Base-by-base conservation (phyloP, 2,888 invertebrate genomes). In the Leucozona laternaria region DNA sequence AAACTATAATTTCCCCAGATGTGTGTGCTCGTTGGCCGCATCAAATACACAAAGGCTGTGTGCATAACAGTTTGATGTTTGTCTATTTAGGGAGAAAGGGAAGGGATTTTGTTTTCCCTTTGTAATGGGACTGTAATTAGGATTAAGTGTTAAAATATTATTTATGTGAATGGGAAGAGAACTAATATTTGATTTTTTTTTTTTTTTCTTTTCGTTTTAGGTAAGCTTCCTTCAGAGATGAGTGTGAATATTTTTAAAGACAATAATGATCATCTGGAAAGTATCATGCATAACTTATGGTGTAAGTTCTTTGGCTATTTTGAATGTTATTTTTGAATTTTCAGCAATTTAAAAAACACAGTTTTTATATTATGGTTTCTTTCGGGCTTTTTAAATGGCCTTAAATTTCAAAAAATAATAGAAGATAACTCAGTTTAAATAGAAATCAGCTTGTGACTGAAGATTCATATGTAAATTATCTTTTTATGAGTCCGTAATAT, bases 131-230 rank as follows among this genome's bases (percentile, higher is more conserved):
- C 58, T 57, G 75, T 75, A 58, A 86, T 86, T 86, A 82, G 82
- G 82, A 78, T 82, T 86, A 82, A 86, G 86, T 75, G 82, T 66
- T 48, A 22, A 66, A 48, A 82, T 72, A 73, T 28, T 66, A 76
- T 86, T 86, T 78, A 82, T 81, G 60, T 73, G 55, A 86, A 81
- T 71, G 75, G 20, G 50, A 71, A 82, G 66, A 28, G 37, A 71
- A 82, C 57, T 86, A 81, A 86, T 81, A 37, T 70, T 34, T 82
- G 34, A 11, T 58, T 43, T 64, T 31, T 43, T 64, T 22, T 57
- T 37, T 70, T 15, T 79, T 28, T n/a, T n/a, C n/a, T n/a, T n/a
- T 25, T 84, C 58, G 5, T 85, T 85, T 64, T 86, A 86, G 86
- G 86, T 86, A 82, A 86, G 80, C 72, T n/a, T n/a, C 64, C 3